These are phyloP conservation scores for Steinernema carpocapsae DNA, from an alignment of 2,888 invertebrate species.

Conservation along the genomic window DNA sequence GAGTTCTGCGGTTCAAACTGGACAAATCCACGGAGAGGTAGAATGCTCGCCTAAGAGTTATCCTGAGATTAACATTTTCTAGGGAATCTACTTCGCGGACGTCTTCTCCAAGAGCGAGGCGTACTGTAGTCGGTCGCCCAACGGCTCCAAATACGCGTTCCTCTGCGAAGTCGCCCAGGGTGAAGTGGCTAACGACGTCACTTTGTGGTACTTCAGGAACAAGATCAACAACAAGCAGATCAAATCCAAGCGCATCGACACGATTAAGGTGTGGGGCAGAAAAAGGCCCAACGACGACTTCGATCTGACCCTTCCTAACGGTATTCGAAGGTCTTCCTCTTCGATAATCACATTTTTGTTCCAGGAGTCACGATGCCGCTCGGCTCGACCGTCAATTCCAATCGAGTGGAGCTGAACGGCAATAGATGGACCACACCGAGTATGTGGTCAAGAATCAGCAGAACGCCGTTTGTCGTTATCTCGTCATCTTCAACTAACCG, in stretches of 20 bases:
- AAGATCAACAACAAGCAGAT: neutral
- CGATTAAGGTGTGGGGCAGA: neutral
- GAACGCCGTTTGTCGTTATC: neutral
- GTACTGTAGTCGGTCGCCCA: conserved; percentile 69
- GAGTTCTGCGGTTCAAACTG: conserved; percentile 70
- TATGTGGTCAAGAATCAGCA: neutral
- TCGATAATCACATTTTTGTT: neutral
- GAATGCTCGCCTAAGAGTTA: too few species aligned
- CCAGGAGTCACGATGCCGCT: conserved; percentile 14
- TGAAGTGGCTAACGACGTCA: conserved; percentile 1
- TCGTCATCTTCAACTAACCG: neutral
- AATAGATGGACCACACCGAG: conserved; percentile 1
- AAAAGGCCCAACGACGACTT: neutral
- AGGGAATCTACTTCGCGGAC: conserved; percentile 73
- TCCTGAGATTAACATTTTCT: conserved; percentile 32
- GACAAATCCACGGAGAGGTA: conserved; percentile 71
- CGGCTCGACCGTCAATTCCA: neutral
- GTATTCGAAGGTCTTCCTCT: neutral
- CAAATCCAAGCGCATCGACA: conserved; percentile 6
- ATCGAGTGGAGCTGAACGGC: neutral
- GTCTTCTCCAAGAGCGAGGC: conserved; percentile 71
- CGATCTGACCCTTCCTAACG: conserved; percentile 5
- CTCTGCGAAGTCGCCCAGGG: conserved; percentile 71
- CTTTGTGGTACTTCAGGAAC: neutral
- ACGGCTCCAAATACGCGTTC: conserved; percentile 70